Percentiles rank a stretch among this genome's conserved stretches.
Evolutionary conservation across 2,113 vertebrate genomes (phyloP).

Genomic region (Oreochromis aureus): DNA sequence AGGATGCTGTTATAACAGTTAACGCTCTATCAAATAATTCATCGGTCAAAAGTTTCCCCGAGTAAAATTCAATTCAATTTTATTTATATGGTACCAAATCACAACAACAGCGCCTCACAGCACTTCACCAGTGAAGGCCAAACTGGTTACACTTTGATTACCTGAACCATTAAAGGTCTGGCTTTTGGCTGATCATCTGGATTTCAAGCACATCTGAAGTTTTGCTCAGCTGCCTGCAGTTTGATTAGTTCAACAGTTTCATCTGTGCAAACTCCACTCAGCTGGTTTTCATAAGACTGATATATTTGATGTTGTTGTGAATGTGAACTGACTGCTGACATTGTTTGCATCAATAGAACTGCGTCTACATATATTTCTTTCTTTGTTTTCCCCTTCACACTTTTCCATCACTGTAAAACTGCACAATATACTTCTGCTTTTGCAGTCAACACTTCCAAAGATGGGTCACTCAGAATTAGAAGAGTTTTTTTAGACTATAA

Average conservation of each 20-base stretch:
- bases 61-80: background rate
- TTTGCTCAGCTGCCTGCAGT: background rate
- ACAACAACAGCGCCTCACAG: background rate
- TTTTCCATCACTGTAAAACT: background rate
- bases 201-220: accelerated
- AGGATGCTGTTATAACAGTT: background rate
- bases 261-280: accelerated
- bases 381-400: accelerated
- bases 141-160: background rate
- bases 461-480: background rate
- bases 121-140: accelerated
- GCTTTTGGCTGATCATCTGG: background rate
- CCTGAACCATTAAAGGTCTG: background rate
- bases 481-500: background rate
- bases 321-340: background rate
- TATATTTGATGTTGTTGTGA: background rate
- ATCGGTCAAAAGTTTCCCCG: background rate
- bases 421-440: background rate
- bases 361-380: background rate
- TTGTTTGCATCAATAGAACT: background rate
- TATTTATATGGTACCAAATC: background rate
- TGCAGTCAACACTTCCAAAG: accelerated
- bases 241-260: background rate
- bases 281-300: background rate
- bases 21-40: background rate